Evolutionary conservation across 2,113 vertebrate species (phyloP).

Genomic region (cat (Felis catus)): F.catus_Fca126_mat1.0 CM031420.1:113343501-113344000

Average conservation of each 20-base stretch:
- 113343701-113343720: background rate
- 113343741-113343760: background rate
- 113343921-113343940: background rate
- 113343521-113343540: background rate
- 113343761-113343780: background rate
- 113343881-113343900: background rate
- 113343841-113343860: conserved; percentile 26
- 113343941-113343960: conserved; percentile 10
- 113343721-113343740: background rate
- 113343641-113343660: background rate
- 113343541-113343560: background rate
- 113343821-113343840: conserved; percentile 25
- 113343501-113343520: background rate
- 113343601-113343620: background rate
- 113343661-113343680: background rate
- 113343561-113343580: background rate
- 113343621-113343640: background rate
- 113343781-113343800: background rate
- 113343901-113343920: conserved; percentile 20
- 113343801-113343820: conserved; percentile 45
- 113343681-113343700: background rate
- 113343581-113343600: background rate
- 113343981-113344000: conserved; percentile 31
- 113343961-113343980: background rate
- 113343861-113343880: conserved; percentile 27